Base-by-base conservation (phyloP, 2,888 invertebrate genomes). In the Glyphotaelius pellucidus region DNA sequence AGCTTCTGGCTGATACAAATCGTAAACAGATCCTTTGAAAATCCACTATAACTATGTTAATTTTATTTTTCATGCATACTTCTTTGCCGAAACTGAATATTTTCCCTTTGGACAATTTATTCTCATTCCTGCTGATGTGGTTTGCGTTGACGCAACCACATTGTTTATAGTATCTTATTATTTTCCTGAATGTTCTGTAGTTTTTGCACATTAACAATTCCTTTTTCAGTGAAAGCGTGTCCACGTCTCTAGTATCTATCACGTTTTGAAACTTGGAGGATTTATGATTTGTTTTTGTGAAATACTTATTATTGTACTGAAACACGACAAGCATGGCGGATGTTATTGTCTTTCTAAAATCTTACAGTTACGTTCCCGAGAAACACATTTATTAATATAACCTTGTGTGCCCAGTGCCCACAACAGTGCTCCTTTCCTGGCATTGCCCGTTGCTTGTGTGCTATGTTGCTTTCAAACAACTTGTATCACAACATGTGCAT, bases 391-490 rank as follows among this genome's bases (percentile, higher is more conserved):
- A 7, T 32, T 83, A 35, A 15, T 38, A 25, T 25, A 35, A 83
- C 35, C 35, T 83, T 83, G 35, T 35, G n/a, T n/a, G n/a, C n/a
- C 83, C 83, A 83, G 35, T 38, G 31, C 25, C 81, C 15, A 35
- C 19, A 32, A 5, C n/a, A n/a, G n/a, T n/a, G n/a, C 19, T 35
- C 83, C 25, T 19, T 38, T 32, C 83, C 83, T 32, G 38, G 35
- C 32, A 83, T 25, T 83, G 25, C 67, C 25, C 25, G n/a, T 83
- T 83, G 83, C 83, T 38, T 15, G 38, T 83, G 83, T 38, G 38
- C 25, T 32, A 38, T 31, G 83, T 83, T 83, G 83, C 19, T 83
- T 83, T 83, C 83, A 83, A 83, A 83, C 35, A 83, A 83, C 35
- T 35, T 83, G 83, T n/a, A 83, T 35, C 83, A 19, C 83, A 32